Evolutionary conservation across 35 echinoderm and acorn worm species (phyloP).

Genomic region (Apostichopus parvimensis): DNA sequence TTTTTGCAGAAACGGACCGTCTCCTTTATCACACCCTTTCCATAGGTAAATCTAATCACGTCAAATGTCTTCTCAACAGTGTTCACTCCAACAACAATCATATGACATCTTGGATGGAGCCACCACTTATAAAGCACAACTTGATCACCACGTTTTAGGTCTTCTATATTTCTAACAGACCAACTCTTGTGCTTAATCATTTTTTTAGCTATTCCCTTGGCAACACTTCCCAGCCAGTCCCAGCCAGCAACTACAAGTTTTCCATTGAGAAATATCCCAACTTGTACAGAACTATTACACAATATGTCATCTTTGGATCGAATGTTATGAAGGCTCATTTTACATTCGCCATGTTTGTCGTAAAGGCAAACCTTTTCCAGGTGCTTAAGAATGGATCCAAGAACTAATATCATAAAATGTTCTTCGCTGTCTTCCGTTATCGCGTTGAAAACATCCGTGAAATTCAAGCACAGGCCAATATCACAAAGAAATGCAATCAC

Average conservation of each 20-base stretch:
- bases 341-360: neutral
- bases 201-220: neutral
- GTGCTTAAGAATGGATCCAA: neutral
- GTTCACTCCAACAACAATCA: neutral
- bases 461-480: neutral
- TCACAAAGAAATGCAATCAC: neutral
- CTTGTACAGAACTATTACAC: neutral
- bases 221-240: no score
- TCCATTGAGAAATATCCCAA: neutral
- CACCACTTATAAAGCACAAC: conserved; percentile 5
- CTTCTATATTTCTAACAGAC: neutral
- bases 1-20: neutral
- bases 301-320: neutral
- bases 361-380: neutral
- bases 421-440: no score
- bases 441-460: neutral
- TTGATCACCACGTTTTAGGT: neutral
- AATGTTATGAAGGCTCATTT: neutral
- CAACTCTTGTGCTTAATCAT: neutral
- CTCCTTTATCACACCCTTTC: conserved; percentile 14
- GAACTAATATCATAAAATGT: neutral
- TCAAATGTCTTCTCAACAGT: neutral
- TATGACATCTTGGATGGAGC: conserved; percentile 8
- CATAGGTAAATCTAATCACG: neutral
- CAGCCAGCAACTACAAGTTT: neutral